Evolutionary conservation across 2,113 vertebrate genomes (phyloP).

Genomic region (Cyrtonyx montezumae): DNA sequence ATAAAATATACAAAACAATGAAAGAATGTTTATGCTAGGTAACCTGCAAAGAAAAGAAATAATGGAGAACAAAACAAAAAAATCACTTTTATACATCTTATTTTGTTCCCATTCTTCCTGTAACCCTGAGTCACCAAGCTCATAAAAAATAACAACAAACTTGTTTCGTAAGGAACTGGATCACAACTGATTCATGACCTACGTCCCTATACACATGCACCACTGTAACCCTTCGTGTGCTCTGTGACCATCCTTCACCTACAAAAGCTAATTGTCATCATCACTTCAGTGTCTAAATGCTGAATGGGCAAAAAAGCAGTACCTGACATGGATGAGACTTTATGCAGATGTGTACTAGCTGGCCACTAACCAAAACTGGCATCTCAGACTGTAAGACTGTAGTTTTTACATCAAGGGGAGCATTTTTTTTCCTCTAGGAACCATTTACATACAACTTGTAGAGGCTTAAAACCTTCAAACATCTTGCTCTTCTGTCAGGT

Average conservation of each 20-base stretch:
- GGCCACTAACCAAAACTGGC: background rate
- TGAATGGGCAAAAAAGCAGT: accelerated
- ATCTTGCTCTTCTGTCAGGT: background rate
- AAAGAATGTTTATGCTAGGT: background rate
- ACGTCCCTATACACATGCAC: background rate
- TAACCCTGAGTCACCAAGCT: background rate
- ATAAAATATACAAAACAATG: background rate
- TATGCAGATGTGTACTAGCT: accelerated
- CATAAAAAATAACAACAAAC: background rate
- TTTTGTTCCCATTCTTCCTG: background rate
- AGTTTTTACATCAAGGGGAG: background rate
- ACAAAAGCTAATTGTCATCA: background rate
- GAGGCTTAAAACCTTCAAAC: background rate
- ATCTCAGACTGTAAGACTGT: background rate
- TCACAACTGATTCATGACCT: background rate
- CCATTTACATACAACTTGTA: background rate
- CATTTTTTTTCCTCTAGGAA: background rate
- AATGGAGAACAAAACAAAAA: background rate
- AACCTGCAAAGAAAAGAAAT: conserved; percentile 2
- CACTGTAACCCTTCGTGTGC: background rate
- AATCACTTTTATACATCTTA: background rate
- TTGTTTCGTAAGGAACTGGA: background rate
- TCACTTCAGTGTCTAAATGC: background rate
- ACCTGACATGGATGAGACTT: accelerated
- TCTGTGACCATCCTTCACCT: background rate